These are phyloP conservation scores for Phyllostomus hastatus DNA, from an alignment of 2,113 vertebrate species.

Conservation along the genomic window DNA sequence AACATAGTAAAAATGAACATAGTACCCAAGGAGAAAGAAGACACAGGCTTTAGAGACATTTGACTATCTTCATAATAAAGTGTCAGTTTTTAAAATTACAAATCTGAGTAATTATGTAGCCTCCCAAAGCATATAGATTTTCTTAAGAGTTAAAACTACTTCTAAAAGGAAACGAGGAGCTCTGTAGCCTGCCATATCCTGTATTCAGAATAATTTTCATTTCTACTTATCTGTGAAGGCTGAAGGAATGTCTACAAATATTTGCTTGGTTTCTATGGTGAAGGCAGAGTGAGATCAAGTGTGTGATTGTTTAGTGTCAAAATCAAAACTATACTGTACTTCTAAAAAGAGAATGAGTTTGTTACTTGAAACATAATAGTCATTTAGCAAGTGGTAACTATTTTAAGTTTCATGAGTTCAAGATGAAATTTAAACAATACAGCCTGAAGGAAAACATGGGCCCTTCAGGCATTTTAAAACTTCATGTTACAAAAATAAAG, in stretches of 20 bases:
- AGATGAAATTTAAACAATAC: conserved; percentile 42
- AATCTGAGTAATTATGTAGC: conserved; percentile 17
- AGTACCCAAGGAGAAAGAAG: neutral
- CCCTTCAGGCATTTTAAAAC: conserved; percentile 46
- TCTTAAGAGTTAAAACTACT: conserved; percentile 52
- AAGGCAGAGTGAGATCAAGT: conserved; percentile 64
- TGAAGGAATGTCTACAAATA: conserved; percentile 83
- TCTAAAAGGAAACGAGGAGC: conserved; percentile 77
- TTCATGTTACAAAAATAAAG: conserved; percentile 45
- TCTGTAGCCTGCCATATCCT: conserved; percentile 78
- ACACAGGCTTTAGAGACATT: neutral
- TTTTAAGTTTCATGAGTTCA: conserved; percentile 73
- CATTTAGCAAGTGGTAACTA: conserved; percentile 61
- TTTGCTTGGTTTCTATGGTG: conserved; percentile 83
- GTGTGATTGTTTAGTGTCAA: conserved; percentile 68
- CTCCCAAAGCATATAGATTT: conserved; percentile 67
- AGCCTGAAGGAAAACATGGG: conserved; percentile 46
- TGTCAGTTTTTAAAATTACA: neutral
- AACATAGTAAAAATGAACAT: neutral
- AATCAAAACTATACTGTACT: conserved; percentile 74
- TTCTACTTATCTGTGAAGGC: conserved; percentile 82
- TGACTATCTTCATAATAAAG: neutral
- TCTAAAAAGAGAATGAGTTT: conserved; percentile 75
- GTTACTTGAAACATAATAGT: conserved; percentile 61
- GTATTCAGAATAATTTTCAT: conserved; percentile 81